A percentile compares a stretch with the other conserved stretches of the same genome.
phyloP scores from a whole-genome alignment of 2,113 vertebrate species.

The Cyanoramphus novaezelandiae region DNA sequence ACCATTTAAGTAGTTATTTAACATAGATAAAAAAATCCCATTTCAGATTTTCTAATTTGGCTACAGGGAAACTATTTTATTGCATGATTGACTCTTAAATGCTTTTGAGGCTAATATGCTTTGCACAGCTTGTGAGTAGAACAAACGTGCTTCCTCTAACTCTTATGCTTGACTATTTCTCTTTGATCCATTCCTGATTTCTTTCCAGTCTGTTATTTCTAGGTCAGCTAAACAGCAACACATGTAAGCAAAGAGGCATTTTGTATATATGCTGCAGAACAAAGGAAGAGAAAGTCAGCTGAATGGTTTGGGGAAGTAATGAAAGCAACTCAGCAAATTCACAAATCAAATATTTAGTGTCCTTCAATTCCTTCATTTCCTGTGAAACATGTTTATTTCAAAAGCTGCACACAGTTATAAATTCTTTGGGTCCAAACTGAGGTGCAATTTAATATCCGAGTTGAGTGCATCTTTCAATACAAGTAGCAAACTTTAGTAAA shows the following conservation, averaged over 20 bases:
- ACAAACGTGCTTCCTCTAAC: not conserved
- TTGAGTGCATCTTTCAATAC: not conserved
- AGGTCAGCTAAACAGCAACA: not conserved
- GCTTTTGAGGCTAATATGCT: not conserved
- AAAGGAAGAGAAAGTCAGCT: not conserved
- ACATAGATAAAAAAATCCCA: not conserved
- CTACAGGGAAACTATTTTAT: not conserved
- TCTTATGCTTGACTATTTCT: not conserved
- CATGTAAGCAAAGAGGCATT: not conserved
- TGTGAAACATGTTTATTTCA: not conserved
- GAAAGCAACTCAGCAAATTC: not conserved
- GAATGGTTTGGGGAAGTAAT: not conserved
- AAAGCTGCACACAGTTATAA: not conserved
- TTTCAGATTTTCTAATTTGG: not conserved
- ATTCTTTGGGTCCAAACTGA: not conserved
- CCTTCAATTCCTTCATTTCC: not conserved
- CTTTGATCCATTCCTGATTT: not conserved
- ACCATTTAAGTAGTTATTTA: not conserved
- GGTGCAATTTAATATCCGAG: not conserved
- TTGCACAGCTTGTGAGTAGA: not conserved
- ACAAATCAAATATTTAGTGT: not conserved
- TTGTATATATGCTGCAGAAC: not conserved
- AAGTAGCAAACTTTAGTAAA: not conserved
- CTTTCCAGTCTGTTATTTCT: not conserved
- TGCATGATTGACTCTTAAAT: not conserved